phyloP scores from a whole-genome alignment of 2,888 invertebrate genomes.

The Cephus nigrinus region DNA sequence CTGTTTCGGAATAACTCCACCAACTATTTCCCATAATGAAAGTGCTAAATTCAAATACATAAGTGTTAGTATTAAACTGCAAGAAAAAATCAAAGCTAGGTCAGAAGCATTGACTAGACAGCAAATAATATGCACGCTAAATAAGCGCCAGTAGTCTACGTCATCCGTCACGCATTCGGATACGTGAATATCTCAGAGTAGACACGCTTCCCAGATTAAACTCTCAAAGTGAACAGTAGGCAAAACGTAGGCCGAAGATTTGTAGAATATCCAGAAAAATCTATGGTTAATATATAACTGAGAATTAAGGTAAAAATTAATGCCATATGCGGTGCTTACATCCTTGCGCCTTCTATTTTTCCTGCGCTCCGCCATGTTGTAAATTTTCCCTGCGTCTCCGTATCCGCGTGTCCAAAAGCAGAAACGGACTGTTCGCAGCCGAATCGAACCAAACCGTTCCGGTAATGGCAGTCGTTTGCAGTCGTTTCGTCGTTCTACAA shows the following conservation, averaged over 20 bases:
- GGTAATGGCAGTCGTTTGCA: neutral
- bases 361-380: slow-evolving; percentile 74
- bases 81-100: neutral
- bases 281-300: neutral
- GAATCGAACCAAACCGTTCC: neutral
- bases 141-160: slow-evolving; percentile 14
- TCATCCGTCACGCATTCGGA: slow-evolving; percentile 21
- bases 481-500: neutral
- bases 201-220: neutral
- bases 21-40: too few relatives aligned
- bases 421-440: neutral
- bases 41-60: neutral
- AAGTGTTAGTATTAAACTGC: neutral
- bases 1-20: too few relatives aligned
- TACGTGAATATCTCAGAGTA: neutral
- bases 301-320: slow-evolving; percentile 12
- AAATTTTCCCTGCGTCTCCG: slow-evolving; percentile 32
- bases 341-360: slow-evolving; percentile 75
- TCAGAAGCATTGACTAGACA: slow-evolving; percentile 12
- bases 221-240: neutral
- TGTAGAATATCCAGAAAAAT: neutral
- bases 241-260: neutral
- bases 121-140: neutral
- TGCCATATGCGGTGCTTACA: slow-evolving; percentile 64
- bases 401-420: neutral